Percentiles rank a stretch among this genome's conserved stretches.
Conservation (phyloP, 2,113 vertebrate genomes). For the Phyllostomus discolor region DNA sequence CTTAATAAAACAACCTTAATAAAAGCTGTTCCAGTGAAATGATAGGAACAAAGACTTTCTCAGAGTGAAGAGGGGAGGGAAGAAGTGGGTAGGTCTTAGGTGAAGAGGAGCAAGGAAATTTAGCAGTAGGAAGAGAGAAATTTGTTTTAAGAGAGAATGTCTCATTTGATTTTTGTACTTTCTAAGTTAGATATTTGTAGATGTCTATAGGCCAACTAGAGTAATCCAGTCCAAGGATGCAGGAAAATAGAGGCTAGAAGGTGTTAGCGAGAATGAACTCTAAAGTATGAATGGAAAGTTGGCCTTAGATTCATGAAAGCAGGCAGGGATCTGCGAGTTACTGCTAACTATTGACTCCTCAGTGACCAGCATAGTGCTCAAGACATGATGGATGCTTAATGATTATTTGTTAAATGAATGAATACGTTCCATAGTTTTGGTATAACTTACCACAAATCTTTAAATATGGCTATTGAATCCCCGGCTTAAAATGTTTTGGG, state of each 20-base stretch:
- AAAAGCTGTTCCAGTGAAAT: background rate
- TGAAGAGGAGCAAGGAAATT: background rate
- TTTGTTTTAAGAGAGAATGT: background rate
- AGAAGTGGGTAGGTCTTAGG: background rate
- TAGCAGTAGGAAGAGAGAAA: background rate
- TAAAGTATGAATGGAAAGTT: background rate
- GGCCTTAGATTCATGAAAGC: background rate
- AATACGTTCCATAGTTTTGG: background rate
- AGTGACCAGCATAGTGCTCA: background rate
- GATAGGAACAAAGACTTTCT: background rate
- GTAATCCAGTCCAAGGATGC: background rate
- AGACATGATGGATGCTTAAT: background rate
- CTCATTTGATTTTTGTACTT: background rate
- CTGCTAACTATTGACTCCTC: rapidly evolving
- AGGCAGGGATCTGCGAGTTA: background rate
- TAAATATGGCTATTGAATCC: background rate
- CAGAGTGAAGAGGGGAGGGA: background rate
- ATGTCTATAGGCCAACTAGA: background rate
- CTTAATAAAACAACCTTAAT: background rate
- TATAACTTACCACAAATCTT: background rate
- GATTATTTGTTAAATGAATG: background rate
- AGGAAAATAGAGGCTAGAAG: background rate
- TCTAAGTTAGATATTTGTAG: background rate
- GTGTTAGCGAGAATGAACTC: background rate
- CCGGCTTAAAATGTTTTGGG: background rate